These are phyloP conservation scores for Characodon lateralis DNA, from an alignment of 2,797 vertebrate genomes.

Conservation along the genomic window DNA sequence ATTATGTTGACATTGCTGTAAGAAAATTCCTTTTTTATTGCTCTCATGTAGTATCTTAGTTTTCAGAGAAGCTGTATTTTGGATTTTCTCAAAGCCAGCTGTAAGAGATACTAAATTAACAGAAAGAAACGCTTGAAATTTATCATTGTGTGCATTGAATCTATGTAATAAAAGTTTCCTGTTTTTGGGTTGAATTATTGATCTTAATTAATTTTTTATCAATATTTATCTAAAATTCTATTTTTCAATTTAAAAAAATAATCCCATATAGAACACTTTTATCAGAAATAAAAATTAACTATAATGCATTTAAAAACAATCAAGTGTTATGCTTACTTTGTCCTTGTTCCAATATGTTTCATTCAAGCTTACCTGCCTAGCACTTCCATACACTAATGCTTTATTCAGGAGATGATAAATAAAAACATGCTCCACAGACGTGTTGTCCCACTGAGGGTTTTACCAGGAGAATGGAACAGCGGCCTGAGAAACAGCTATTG, in stretches of 20 bases:
- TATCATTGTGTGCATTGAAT: too few relatives aligned
- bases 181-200: neutral
- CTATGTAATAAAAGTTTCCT: neutral
- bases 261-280: neutral
- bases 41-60: too few relatives aligned
- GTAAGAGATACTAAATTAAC: too few relatives aligned
- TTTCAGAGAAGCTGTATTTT: too few relatives aligned
- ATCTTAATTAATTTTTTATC: neutral
- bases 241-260: neutral
- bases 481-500: constrained; percentile 33
- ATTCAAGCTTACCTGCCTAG: neutral
- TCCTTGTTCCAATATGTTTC: neutral
- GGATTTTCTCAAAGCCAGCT: too few relatives aligned
- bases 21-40: too few relatives aligned
- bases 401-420: constrained; percentile 41
- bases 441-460: constrained; percentile 34
- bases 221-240: neutral
- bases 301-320: neutral
- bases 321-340: neutral
- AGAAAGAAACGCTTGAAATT: too few relatives aligned
- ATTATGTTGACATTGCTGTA: too few relatives aligned
- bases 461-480: constrained; percentile 34
- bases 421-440: constrained; percentile 36
- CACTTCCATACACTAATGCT: constrained; percentile 19
- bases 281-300: neutral